Conservation (phyloP, 1,140 invertebrate genomes). For the Heliothis subflexa region DNA sequence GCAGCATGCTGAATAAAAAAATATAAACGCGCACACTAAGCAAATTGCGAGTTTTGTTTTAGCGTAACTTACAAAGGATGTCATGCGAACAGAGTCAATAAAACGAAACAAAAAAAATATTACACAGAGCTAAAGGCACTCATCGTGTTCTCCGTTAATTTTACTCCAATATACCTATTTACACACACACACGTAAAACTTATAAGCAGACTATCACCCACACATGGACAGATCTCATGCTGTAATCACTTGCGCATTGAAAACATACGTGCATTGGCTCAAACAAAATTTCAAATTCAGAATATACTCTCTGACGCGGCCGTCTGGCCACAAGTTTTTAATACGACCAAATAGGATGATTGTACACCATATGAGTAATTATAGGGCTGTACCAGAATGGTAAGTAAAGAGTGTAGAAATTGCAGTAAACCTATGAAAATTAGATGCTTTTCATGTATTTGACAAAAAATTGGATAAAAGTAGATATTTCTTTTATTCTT, state of each 20-base stretch:
- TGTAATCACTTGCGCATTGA: constrained; percentile 76
- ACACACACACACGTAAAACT: constrained; percentile 7
- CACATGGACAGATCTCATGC: constrained; percentile 23
- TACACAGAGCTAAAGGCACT: constrained; percentile 8
- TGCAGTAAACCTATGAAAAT: constrained; percentile 75
- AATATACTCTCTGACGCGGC: constrained; percentile 72
- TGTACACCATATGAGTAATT: constrained; percentile 54
- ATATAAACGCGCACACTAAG: constrained; percentile 20
- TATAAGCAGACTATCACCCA: constrained; percentile 15
- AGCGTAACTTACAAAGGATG: constrained; percentile 12
- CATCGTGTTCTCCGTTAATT: constrained; percentile 26
- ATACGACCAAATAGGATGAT: constrained; percentile 81
- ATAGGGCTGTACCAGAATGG: constrained; percentile 77
- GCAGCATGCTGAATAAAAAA: neutral
- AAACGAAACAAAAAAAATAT: constrained; percentile 28
- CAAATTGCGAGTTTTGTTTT: constrained; percentile 23
- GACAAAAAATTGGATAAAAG: constrained; percentile 55
- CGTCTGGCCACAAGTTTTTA: constrained; percentile 84
- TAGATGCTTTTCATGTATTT: constrained; percentile 64
- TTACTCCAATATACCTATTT: constrained; percentile 18
- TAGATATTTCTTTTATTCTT: too few species aligned
- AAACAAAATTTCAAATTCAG: constrained; percentile 82
- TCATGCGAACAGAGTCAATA: constrained; percentile 30
- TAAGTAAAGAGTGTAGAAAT: constrained; percentile 72
- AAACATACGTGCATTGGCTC: constrained; percentile 58